phyloP scores from a whole-genome alignment of 2,797 vertebrate species.

The Myotis daubentonii region DNA sequence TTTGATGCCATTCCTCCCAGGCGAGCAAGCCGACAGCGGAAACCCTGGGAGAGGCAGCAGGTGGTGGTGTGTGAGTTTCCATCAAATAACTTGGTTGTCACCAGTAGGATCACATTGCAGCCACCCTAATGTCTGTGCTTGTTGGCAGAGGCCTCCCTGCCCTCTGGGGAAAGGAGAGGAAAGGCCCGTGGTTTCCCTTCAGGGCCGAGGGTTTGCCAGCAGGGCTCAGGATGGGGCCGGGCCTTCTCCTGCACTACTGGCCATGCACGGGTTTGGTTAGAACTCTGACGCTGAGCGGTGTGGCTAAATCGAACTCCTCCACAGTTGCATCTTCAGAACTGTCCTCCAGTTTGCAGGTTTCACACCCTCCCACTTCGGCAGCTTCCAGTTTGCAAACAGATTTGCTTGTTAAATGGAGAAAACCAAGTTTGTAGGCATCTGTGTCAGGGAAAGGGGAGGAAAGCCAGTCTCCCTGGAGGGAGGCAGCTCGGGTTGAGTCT shows the following conservation, averaged over 20 bases:
- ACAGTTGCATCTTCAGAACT: constrained; percentile 55
- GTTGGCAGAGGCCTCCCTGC: constrained; percentile 40
- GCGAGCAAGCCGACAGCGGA: constrained; percentile 81
- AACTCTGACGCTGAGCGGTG: not conserved
- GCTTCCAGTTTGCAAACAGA: constrained; percentile 81
- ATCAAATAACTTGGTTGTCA: constrained; percentile 89
- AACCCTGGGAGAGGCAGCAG: constrained; percentile 82
- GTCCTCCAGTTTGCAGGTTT: constrained; percentile 70
- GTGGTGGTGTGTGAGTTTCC: constrained; percentile 87
- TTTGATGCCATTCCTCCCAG: constrained; percentile 75
- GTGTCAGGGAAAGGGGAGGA: constrained; percentile 66
- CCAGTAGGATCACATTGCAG: constrained; percentile 85
- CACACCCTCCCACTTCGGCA: constrained; percentile 77
- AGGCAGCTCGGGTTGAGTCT: constrained; percentile 63
- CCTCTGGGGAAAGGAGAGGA: constrained; percentile 55
- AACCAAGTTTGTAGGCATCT: constrained; percentile 67
- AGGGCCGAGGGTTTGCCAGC: constrained; percentile 27
- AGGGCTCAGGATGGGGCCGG: not conserved
- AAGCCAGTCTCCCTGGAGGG: constrained; percentile 45
- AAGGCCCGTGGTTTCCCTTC: not conserved
- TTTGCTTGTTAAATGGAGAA: constrained; percentile 71
- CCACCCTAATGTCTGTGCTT: constrained; percentile 83
- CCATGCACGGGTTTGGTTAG: not conserved
- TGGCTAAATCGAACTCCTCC: constrained; percentile 55
- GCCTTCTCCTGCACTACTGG: not conserved